Conservation (phyloP, 2,888 invertebrate genomes). For the Stegana nigrithorax region DNA sequence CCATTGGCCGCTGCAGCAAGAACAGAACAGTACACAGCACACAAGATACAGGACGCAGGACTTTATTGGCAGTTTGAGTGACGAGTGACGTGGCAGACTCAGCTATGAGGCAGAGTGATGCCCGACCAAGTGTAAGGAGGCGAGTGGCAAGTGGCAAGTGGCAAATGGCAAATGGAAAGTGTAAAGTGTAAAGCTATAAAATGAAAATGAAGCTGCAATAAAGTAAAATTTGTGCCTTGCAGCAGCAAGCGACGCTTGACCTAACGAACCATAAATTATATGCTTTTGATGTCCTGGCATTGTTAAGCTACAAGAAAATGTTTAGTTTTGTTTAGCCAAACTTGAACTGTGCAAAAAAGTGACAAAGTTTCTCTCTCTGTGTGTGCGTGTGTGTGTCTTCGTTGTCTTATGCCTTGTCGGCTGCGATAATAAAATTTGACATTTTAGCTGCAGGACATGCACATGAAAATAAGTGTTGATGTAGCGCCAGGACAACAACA, state of each 20-base stretch:
- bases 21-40: too few species aligned
- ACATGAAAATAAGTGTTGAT: slow-evolving; percentile 36
- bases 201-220: not conserved
- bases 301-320: slow-evolving; percentile 42
- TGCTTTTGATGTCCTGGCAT: slow-evolving; percentile 53
- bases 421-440: slow-evolving; percentile 30
- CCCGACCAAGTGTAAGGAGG: not conserved
- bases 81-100: slow-evolving; percentile 31
- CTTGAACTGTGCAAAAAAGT: slow-evolving; percentile 21
- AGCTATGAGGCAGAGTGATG: too few species aligned
- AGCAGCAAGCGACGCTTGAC: slow-evolving; percentile 47
- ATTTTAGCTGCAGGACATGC: slow-evolving; percentile 39
- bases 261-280: slow-evolving; percentile 68
- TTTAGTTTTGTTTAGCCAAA: slow-evolving; percentile 36
- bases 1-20: slow-evolving; percentile 12
- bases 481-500: not conserved
- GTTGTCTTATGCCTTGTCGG: too few species aligned
- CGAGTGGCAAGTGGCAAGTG: not conserved
- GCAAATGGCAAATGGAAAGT: not conserved
- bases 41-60: too few species aligned
- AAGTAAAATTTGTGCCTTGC: not conserved
- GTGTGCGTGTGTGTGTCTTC: too few species aligned
- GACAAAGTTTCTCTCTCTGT: slow-evolving; percentile 29
- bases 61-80: slow-evolving; percentile 26
- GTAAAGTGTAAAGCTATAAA: not conserved